Conservation (phyloP, 2,888 invertebrate genomes). For the Eupithecia tripunctaria region DNA sequence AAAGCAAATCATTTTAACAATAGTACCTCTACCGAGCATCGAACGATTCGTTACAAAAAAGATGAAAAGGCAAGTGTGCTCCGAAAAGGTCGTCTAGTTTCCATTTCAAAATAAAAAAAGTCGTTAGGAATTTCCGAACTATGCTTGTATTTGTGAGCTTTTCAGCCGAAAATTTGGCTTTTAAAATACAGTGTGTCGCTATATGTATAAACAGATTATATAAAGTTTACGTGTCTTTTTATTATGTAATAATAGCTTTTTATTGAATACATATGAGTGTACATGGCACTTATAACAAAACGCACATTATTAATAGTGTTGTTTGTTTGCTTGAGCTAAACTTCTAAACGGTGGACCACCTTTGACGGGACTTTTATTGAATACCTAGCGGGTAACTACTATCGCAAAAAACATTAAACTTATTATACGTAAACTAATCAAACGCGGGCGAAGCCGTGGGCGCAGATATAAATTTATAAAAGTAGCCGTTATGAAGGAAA, state of each 20-base stretch:
- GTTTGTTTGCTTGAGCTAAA: neutral
- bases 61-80: constrained; percentile 35
- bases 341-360: neutral
- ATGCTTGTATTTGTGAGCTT: neutral
- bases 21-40: constrained; percentile 18
- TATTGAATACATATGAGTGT: neutral
- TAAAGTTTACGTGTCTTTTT: neutral
- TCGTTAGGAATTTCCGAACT: constrained; percentile 5
- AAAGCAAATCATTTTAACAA: constrained; percentile 36
- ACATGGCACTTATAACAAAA: neutral
- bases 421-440: too few relatives aligned
- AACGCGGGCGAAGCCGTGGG: too few relatives aligned
- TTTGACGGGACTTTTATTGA: too few relatives aligned
- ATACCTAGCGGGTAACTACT: too few relatives aligned
- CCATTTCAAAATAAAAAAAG: constrained; percentile 18
- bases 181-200: neutral
- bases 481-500: neutral
- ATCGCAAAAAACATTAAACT: too few relatives aligned
- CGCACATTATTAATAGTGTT: neutral
- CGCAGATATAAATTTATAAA: neutral
- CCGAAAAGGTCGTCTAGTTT: constrained; percentile 30
- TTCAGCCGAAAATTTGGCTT: neutral
- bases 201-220: too few relatives aligned
- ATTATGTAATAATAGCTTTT: neutral
- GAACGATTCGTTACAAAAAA: constrained; percentile 34